These are phyloP conservation scores for Telmatherina bonti DNA, from an alignment of 2,797 vertebrate genomes.

Conservation along the genomic window DNA sequence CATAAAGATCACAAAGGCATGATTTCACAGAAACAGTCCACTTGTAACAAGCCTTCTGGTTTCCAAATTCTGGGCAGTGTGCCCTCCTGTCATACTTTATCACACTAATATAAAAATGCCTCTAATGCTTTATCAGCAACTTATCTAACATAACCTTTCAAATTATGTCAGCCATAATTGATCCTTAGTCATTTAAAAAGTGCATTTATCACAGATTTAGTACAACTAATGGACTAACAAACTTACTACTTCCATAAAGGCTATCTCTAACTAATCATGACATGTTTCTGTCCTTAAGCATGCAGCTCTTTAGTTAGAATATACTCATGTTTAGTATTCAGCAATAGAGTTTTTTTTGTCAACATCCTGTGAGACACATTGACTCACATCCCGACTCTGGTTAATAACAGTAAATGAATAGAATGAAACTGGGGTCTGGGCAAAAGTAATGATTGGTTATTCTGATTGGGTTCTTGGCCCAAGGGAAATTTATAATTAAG, in stretches of 20 bases:
- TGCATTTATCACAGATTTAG: too few species aligned
- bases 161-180: background rate
- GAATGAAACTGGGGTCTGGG: background rate
- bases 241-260: too few species aligned
- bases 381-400: background rate
- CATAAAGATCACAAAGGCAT: conserved; percentile 61
- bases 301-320: too few species aligned
- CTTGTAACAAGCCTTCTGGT: conserved; percentile 56
- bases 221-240: too few species aligned
- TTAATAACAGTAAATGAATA: background rate
- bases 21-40: conserved; percentile 54
- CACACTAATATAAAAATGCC: background rate
- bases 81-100: conserved; percentile 37
- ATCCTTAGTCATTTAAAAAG: background rate
- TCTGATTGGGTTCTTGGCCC: background rate
- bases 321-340: too few species aligned
- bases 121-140: background rate
- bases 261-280: too few species aligned
- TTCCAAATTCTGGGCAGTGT: conserved; percentile 55
- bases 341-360: too few species aligned
- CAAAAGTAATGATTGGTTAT: background rate
- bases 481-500: background rate
- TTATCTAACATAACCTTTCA: background rate
- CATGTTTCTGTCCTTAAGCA: too few species aligned
- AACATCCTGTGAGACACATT: too few species aligned